Conservation (phyloP, 2,888 invertebrate species). For the Drosophila prostipennis region DNA sequence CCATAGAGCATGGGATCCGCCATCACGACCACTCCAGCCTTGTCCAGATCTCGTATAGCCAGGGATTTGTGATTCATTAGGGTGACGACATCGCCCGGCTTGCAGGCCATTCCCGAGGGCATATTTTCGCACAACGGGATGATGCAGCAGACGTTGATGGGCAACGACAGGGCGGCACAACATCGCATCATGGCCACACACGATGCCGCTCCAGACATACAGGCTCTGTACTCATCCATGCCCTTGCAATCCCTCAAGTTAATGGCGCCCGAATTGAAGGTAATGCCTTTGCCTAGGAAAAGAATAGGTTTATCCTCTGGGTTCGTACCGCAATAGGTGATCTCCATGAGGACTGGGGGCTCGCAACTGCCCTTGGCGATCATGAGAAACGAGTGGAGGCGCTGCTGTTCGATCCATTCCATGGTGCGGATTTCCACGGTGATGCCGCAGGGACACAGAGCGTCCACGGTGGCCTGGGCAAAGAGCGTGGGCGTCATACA, state of each 20-base stretch:
- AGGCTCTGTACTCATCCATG: constrained; percentile 84
- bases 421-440: constrained; percentile 85
- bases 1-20: constrained; percentile 93
- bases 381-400: constrained; percentile 85
- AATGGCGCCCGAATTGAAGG: constrained; percentile 85
- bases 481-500: constrained; percentile 90
- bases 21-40: constrained; percentile 91
- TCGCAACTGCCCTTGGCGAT: constrained; percentile 85
- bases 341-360: constrained; percentile 86
- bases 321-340: constrained; percentile 85
- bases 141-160: constrained; percentile 85
- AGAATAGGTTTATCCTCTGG: constrained; percentile 85
- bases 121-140: constrained; percentile 84
- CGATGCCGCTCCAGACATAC: constrained; percentile 88
- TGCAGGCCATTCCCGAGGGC: constrained; percentile 86
- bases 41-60: constrained; percentile 86
- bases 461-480: constrained; percentile 87
- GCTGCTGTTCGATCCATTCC: constrained; percentile 86
- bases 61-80: constrained; percentile 85
- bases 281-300: constrained; percentile 86
- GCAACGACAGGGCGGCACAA: constrained; percentile 85
- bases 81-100: constrained; percentile 85
- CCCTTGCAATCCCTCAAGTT: constrained; percentile 62
- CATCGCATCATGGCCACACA: constrained; percentile 86
- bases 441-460: constrained; percentile 86